Conservation (phyloP, 2,113 vertebrate genomes). For the Pitta sordida region DNA sequence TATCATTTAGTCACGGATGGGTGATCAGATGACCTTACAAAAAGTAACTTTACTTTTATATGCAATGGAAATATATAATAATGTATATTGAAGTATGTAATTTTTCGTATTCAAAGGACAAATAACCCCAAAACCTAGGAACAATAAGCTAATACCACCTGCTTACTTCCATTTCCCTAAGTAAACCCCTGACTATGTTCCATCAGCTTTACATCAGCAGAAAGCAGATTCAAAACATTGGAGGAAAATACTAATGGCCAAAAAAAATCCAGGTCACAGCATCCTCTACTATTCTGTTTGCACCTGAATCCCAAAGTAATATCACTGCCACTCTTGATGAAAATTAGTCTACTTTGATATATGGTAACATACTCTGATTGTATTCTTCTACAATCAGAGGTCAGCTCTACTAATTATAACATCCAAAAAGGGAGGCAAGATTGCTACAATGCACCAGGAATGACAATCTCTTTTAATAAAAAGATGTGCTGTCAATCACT, state of each 20-base stretch:
- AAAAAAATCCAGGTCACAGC: neutral
- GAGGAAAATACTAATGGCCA: neutral
- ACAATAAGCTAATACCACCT: neutral
- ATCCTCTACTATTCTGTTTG: neutral
- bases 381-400: neutral
- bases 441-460: neutral
- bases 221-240: neutral
- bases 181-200: neutral
- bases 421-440: neutral
- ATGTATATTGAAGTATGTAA: neutral
- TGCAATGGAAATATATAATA: neutral
- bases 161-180: neutral
- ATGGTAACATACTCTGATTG: no score
- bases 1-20: neutral
- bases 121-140: neutral
- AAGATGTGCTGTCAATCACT: neutral
- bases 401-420: conserved; percentile 9
- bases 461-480: neutral
- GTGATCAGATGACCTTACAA: neutral
- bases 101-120: neutral
- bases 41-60: neutral
- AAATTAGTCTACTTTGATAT: neutral
- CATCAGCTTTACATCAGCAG: neutral
- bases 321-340: neutral
- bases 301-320: neutral